These are phyloP conservation scores for Hemiscyllium ocellatum DNA, from an alignment of 2,113 vertebrate species.

Conservation along the genomic window DNA sequence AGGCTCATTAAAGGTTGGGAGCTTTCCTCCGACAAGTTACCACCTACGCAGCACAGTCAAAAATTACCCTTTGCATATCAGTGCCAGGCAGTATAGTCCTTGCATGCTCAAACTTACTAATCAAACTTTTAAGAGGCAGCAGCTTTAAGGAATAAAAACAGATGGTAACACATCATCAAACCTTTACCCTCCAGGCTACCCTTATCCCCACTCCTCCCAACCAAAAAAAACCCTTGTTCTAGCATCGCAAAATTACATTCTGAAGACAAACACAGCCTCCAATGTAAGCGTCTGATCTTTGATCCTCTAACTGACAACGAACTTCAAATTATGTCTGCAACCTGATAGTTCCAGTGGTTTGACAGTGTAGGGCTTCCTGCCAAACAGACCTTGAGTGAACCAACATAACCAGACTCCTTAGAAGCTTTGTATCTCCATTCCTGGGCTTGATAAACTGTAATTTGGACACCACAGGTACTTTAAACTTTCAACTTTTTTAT, in stretches of 20 bases:
- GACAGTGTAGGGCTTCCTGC: neutral
- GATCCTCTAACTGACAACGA: slow-evolving; percentile 27
- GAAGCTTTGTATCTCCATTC: neutral
- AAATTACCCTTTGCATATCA: neutral
- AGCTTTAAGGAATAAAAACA: slow-evolving; percentile 23
- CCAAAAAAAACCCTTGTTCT: slow-evolving; percentile 12
- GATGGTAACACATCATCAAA: slow-evolving; percentile 4
- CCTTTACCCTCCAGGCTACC: slow-evolving; percentile 7
- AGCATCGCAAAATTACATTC: neutral
- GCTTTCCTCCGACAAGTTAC: neutral
- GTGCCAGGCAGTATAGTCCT: neutral
- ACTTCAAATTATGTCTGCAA: slow-evolving; percentile 13
- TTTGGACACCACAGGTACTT: neutral
- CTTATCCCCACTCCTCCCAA: no score
- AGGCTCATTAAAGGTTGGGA: neutral
- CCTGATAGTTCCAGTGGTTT: slow-evolving; percentile 4
- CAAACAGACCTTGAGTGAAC: neutral
- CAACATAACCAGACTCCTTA: neutral
- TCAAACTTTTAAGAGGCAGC: neutral
- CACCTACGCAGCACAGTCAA: neutral
- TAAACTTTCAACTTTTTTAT: neutral
- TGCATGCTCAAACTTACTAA: neutral
- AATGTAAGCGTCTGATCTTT: slow-evolving; percentile 22
- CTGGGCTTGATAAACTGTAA: neutral
- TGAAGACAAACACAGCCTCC: slow-evolving; percentile 21